Conservation (phyloP, 2,888 invertebrate genomes). For the Strigamia transsilvanica region DNA sequence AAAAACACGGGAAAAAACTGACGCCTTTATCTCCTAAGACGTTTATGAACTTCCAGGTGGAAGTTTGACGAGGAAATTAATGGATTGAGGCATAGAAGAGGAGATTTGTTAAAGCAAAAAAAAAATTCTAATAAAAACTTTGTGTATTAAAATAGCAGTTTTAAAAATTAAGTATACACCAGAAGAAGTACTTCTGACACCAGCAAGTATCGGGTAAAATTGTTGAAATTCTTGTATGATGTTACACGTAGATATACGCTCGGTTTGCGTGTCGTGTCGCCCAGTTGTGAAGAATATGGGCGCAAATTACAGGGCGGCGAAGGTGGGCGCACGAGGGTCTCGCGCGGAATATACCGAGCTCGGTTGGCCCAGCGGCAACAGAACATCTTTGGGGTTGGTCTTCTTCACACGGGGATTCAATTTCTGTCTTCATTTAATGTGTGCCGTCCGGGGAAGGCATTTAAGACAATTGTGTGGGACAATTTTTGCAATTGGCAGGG, state of each 20-base stretch:
- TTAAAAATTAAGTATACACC: neutral
- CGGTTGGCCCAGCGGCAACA: neutral
- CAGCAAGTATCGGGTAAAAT: neutral
- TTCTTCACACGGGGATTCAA: neutral
- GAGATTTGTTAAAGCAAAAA: neutral
- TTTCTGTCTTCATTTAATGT: neutral
- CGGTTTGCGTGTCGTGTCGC: neutral
- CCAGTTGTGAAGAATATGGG: conserved; percentile 2
- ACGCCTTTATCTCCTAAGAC: neutral
- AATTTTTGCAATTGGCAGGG: neutral
- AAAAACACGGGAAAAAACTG: neutral
- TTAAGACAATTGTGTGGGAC: neutral
- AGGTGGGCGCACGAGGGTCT: conserved; percentile 17
- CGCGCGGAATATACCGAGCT: conserved; percentile 7
- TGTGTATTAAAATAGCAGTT: neutral
- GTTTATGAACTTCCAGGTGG: neutral
- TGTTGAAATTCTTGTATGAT: neutral
- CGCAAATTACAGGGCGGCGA: conserved; percentile 52
- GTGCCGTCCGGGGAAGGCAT: neutral
- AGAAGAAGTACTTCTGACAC: neutral
- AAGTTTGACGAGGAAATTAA: conserved; percentile 23
- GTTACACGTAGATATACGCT: neutral
- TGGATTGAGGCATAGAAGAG: neutral
- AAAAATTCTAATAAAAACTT: neutral
- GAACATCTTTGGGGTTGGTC: neutral